A percentile compares a stretch with the other conserved stretches of the same genome.
Evolutionary conservation across 2,113 vertebrate genomes (phyloP).

Genomic region (Condylura cristata): DNA sequence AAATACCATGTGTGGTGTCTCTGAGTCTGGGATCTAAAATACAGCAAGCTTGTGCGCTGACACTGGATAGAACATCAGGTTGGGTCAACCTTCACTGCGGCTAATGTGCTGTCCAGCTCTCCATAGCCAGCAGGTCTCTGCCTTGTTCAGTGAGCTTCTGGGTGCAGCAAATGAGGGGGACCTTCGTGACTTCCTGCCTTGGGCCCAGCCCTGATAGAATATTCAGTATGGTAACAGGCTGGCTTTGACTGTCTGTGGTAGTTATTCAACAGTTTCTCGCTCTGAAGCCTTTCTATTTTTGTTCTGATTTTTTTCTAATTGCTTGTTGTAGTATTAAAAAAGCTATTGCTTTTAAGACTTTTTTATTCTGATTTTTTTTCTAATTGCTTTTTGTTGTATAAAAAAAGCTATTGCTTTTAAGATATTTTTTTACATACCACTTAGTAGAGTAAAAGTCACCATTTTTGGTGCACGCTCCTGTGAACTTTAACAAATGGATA

Average conservation of each 20-base stretch:
- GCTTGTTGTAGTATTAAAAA: neutral
- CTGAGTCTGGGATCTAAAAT: conserved; percentile 42
- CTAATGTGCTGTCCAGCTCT: neutral
- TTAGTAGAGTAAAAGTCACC: neutral
- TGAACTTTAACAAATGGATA: neutral
- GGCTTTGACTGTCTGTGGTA: neutral
- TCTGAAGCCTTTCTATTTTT: neutral
- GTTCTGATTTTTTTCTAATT: neutral
- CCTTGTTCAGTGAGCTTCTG: neutral
- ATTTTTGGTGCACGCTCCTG: neutral
- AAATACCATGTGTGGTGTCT: conserved; percentile 32
- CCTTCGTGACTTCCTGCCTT: neutral
- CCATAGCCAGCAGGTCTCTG: neutral
- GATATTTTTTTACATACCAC: neutral
- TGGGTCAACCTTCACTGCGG: conserved; percentile 35
- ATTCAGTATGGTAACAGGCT: neutral
- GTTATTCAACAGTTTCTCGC: neutral
- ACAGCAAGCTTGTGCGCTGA: conserved; percentile 3
- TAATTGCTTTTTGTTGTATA: neutral
- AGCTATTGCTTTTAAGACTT: neutral
- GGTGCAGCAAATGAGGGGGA: neutral
- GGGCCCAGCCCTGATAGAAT: neutral
- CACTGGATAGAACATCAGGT: conserved; percentile 12
- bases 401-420: conserved; percentile 1
- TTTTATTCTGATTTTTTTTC: neutral